These are phyloP conservation scores for Trididemnum miniatum DNA, from an alignment of 23 tunicate genomes.

Conservation along the genomic window DNA sequence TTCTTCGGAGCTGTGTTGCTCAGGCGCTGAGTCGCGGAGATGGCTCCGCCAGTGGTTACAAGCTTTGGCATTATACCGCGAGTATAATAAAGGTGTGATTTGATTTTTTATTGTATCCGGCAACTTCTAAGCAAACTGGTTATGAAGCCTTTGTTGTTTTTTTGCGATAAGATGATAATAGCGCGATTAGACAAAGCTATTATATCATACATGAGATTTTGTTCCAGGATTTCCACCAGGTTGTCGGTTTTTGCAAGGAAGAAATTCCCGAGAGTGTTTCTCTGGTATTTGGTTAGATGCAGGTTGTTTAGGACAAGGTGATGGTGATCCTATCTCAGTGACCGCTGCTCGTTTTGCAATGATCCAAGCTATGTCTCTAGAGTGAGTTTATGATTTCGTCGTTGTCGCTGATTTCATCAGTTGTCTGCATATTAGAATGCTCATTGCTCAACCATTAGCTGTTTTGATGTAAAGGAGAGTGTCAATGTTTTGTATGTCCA, in stretches of 20 bases:
- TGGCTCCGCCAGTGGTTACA: neutral
- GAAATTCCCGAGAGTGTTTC: neutral
- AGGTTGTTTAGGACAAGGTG: neutral
- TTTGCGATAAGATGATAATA: no score
- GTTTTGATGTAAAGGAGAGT: no score
- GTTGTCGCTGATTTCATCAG: neutral
- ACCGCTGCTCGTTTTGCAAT: neutral
- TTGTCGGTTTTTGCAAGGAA: neutral
- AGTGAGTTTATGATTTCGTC: neutral
- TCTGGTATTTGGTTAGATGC: neutral
- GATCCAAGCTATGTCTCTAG: neutral
- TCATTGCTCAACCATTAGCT: no score
- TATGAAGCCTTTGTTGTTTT: no score
- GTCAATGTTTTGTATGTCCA: no score
- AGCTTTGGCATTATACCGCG: neutral
- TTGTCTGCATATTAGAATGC: no score
- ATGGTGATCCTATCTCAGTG: neutral
- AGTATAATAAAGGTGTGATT: neutral
- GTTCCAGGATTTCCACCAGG: neutral
- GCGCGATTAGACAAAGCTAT: no score
- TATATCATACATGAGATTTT: no score
- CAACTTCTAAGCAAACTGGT: neutral
- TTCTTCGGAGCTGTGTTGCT: neutral
- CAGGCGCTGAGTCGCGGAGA: neutral
- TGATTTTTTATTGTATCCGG: neutral